These are phyloP conservation scores for Cyprinus carpio DNA, from an alignment of 2,113 vertebrate species.

Conservation along the genomic window DNA sequence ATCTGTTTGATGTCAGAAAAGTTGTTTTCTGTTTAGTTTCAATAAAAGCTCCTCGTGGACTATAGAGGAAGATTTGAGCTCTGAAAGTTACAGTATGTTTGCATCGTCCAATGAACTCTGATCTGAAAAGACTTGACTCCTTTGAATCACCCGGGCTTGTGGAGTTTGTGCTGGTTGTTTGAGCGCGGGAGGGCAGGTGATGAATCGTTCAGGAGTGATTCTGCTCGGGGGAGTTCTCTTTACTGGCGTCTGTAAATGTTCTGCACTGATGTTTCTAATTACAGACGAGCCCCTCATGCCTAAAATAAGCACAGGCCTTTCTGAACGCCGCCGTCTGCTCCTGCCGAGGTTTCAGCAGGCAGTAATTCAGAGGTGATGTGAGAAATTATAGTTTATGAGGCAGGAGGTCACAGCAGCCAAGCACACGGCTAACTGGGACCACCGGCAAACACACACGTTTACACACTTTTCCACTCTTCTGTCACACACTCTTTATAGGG, in stretches of 20 bases:
- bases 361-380: conserved; percentile 67
- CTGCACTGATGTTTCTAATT: conserved; percentile 85
- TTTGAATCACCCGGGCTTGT: neutral
- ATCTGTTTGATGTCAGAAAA: too few relatives aligned
- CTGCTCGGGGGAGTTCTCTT: conserved; percentile 76
- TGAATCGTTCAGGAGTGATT: conserved; percentile 61
- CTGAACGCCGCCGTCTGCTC: conserved; percentile 65
- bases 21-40: neutral
- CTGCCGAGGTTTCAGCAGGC: conserved; percentile 71
- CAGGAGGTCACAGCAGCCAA: conserved; percentile 60
- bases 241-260: conserved; percentile 80
- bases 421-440: conserved; percentile 68
- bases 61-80: neutral
- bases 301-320: conserved; percentile 75
- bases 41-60: neutral
- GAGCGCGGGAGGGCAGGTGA: conserved; percentile 2
- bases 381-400: conserved; percentile 72
- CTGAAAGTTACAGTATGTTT: neutral
- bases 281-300: conserved; percentile 75
- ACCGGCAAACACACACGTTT: conserved; percentile 8
- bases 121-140: neutral
- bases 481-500: neutral
- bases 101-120: neutral
- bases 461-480: conserved; percentile 17
- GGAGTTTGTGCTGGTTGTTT: neutral